Evolutionary conservation across 2,113 vertebrate species (phyloP), one percentile per base, ranked within the genome.

Genomic region (Micronisus gabar): DNA sequence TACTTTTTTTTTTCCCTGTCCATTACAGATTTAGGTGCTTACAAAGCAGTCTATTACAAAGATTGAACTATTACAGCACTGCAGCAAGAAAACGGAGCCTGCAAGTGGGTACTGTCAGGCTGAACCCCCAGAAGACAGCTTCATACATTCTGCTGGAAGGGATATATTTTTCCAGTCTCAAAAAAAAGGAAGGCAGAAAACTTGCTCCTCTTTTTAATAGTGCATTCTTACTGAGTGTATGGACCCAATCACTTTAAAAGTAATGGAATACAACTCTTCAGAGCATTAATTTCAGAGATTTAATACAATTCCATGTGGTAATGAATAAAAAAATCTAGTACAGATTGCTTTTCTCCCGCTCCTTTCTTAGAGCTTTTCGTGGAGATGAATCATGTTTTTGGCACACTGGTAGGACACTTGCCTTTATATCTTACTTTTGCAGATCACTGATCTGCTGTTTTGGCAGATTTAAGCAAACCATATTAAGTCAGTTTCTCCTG

Each of bases 321-420:
- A 87, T 47, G 48, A 76, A 93, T 58, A 53, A 41, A 40, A 40
- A 87, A 38, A 30, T 43, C 30, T 66, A 15, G n/a, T 76, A 58
- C 27, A 67, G 26, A 78, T 88, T 94, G 25, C 40, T 76, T 67
- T 71, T 48, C 52, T 79, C 23, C 50, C 59, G 3, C 13, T 92
- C 6, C 30, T 88, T 90, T 75, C 53, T 74, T 34, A 79, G 45
- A 50, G 71, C 32, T 71, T 53, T 86, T 63, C 2, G 1, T 70
- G 62, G 85, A 72, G 26, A 84, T 92, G 80, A 97, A 94, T 94
- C 38, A 71, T 78, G 40, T 23, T 90, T 93, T 83, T 96, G 89
- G 55, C 74, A 41, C 52, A 18, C 47, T 84, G 32, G 15, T 71
- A 86, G 43, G 56, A 90, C 26, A 55, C 4, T 81, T 86, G 55